These are phyloP conservation scores for Gymnothorax javanicus DNA, from an alignment of 2,797 vertebrate species.

Conservation along the genomic window DNA sequence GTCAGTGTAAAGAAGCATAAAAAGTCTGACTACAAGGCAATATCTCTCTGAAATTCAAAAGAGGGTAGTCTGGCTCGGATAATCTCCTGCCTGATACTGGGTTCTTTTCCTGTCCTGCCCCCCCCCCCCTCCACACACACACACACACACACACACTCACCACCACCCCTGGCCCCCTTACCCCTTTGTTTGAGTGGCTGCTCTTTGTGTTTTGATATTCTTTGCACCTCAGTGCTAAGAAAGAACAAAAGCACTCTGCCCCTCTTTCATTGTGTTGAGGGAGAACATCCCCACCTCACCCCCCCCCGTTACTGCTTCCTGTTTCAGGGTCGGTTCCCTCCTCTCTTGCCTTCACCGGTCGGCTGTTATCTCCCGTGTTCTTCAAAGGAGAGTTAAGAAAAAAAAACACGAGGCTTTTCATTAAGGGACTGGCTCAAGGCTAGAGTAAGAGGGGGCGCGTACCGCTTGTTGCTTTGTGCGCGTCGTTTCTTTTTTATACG, in stretches of 20 bases:
- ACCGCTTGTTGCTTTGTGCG: background rate
- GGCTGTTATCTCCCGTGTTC: background rate
- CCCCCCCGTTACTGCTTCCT: background rate
- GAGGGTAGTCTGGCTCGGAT: background rate
- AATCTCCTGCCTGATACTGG: background rate
- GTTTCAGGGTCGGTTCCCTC: background rate
- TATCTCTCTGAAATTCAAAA: background rate
- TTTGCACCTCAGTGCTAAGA: background rate
- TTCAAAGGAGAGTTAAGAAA: background rate
- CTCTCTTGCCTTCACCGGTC: background rate
- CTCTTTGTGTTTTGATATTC: conserved; percentile 13
- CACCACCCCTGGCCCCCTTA: background rate
- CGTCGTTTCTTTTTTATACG: background rate
- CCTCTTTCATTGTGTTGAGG: conserved; percentile 16
- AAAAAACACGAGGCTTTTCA: background rate
- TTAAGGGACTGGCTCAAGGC: background rate
- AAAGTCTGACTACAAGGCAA: background rate
- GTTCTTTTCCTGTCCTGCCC: conserved; percentile 16
- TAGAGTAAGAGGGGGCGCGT: background rate
- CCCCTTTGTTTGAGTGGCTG: background rate
- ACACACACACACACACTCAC: background rate
- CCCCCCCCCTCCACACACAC: background rate
- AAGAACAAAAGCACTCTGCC: background rate
- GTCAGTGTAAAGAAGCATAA: background rate
- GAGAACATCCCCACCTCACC: background rate